phyloP scores from a whole-genome alignment of 1,140 invertebrate species.

The Drosophila pallidifrons region DNA sequence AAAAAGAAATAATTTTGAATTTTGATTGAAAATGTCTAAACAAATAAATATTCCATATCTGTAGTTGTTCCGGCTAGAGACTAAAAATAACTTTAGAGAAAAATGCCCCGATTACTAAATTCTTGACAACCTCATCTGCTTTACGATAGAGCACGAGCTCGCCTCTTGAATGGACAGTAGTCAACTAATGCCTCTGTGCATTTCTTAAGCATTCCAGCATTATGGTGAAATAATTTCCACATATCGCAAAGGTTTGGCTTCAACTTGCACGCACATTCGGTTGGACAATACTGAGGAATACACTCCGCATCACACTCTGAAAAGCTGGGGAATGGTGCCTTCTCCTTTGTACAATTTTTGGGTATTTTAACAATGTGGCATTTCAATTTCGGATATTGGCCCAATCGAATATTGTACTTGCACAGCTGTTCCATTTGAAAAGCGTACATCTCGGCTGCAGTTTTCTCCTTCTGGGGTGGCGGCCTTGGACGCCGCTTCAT shows the following conservation, averaged over 20 bases:
- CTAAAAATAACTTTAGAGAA: background rate
- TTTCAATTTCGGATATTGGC: background rate
- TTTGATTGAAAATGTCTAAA: background rate
- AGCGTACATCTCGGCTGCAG: conserved; percentile 16
- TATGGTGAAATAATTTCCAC: conserved; percentile 17
- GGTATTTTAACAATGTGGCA: background rate
- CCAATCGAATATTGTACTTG: background rate
- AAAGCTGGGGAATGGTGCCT: conserved; percentile 54
- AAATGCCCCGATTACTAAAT: no score
- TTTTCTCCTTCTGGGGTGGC: background rate
- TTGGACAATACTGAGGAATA: conserved; percentile 18
- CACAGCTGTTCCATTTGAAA: conserved; percentile 32
- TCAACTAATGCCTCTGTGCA: conserved; percentile 28
- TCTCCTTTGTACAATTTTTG: conserved; percentile 6
- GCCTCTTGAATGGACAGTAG: conserved; percentile 18
- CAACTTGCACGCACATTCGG: conserved; percentile 47
- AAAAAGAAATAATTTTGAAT: conserved; percentile 30
- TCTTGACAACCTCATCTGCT: background rate
- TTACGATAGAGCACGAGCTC: background rate
- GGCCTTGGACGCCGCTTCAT: conserved; percentile 14
- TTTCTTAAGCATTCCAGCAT: background rate
- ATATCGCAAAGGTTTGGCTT: conserved; percentile 37
- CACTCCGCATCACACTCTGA: conserved; percentile 45
- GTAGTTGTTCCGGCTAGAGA: background rate
- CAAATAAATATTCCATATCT: no score